These are phyloP conservation scores for Toxostoma redivivum DNA, from an alignment of 2,113 vertebrate species.

Conservation along the genomic window DNA sequence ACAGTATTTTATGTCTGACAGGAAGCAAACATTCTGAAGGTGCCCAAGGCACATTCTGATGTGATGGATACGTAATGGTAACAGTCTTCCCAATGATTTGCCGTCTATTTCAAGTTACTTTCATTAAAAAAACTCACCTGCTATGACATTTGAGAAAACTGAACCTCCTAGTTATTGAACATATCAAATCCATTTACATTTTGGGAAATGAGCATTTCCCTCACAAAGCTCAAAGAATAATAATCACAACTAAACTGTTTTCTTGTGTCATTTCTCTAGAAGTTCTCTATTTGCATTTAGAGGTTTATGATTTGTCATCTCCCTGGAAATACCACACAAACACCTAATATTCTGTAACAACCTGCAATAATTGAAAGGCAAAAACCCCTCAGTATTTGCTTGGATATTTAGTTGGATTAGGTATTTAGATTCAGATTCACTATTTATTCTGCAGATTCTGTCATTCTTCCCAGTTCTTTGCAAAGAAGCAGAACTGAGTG, in stretches of 20 bases:
- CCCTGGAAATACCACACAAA: neutral
- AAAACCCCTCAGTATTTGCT: neutral
- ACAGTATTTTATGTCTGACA: conserved; percentile 12
- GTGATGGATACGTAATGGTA: neutral
- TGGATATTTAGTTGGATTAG: neutral
- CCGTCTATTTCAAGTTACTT: neutral
- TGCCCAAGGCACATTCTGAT: conserved; percentile 6
- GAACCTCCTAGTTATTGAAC: neutral
- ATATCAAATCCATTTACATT: neutral
- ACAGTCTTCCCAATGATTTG: neutral
- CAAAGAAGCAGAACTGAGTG: neutral
- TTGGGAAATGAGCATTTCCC: neutral
- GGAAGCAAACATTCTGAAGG: conserved; percentile 10
- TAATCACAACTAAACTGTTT: neutral
- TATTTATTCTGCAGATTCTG: neutral
- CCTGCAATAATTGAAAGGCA: neutral
- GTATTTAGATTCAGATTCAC: neutral
- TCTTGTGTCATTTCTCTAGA: neutral
- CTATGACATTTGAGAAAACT: neutral
- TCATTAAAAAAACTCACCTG: neutral
- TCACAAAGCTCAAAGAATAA: neutral
- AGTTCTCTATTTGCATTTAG: neutral
- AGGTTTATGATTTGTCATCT: neutral
- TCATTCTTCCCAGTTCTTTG: neutral
- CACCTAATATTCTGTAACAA: neutral